Evolutionary conservation across 2,113 vertebrate genomes (phyloP).

Genomic region (Thomomys bottae): DNA sequence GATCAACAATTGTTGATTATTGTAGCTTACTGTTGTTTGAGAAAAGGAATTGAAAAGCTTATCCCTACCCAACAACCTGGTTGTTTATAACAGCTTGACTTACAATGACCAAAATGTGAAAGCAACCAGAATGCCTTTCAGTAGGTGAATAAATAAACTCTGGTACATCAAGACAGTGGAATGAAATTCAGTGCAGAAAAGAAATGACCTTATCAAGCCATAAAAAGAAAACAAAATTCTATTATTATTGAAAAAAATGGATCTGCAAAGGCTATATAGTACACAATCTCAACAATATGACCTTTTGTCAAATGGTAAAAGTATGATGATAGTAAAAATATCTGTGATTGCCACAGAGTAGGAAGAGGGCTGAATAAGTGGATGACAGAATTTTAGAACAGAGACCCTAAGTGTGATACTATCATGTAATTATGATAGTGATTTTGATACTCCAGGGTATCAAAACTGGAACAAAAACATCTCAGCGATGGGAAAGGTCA

Average conservation of each 20-base stretch:
- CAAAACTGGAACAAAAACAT: neutral
- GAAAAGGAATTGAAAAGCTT: conserved; percentile 1
- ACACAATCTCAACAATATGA: neutral
- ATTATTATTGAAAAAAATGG: conserved; percentile 9
- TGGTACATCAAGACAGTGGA: neutral
- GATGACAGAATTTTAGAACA: neutral
- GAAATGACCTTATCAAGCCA: neutral
- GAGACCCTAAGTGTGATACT: neutral
- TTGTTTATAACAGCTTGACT: neutral
- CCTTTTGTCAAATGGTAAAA: neutral
- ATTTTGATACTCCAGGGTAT: neutral
- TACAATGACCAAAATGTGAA: neutral
- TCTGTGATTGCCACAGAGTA: neutral
- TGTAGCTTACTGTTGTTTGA: neutral
- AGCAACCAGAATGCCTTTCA: neutral
- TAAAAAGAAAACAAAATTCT: neutral
- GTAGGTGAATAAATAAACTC: neutral
- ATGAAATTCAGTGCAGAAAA: neutral
- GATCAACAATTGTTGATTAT: too few species aligned
- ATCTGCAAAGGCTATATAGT: neutral
- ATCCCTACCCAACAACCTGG: neutral
- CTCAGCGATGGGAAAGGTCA: too few species aligned
- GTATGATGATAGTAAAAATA: neutral
- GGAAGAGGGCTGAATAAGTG: neutral
- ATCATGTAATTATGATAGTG: neutral